Evolutionary conservation across 1,140 invertebrate genomes (phyloP), one percentile per base, ranked within the genome.

Genomic region (Helicoverpa armigera): DNA sequence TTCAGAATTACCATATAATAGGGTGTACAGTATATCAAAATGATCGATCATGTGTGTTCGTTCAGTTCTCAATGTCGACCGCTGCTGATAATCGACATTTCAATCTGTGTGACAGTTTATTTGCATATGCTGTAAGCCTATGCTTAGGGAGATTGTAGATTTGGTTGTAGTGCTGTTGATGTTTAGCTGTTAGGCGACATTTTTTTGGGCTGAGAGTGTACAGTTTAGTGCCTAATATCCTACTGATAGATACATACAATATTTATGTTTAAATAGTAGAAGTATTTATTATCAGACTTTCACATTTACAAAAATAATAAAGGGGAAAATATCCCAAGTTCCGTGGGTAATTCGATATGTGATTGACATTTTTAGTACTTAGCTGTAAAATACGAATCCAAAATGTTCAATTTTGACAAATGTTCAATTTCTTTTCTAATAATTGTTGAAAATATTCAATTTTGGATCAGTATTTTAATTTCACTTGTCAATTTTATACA

Each of bases 101-200:
- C 48, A 67, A 77, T 77, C 75, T 77, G n/a, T 56, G 61, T 77
- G 75, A 77, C 75, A 77, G 61, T 67, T 7, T 23, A 77, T 77
- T 77, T 54, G 51, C 75, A 77, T 77, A 77, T 67, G 10, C 50
- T 54, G 23, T 77, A 77, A 67, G 75, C 75, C 61, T 77, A 67
- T 23, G 29, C 23, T 53, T 67, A 35, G 35, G 61, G 75, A 54
- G 23, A 9, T 35, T 67, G 31, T 29, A 67, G 7, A 61, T 5
- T 43, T 43, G 35, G 35, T 43, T 43, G 35, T 43, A 7, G 35
- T 43, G 35, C 35, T 43, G 35, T 18, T 35, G 11, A 14, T n/a
- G 0, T 56, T 50, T 10, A n/a, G 12, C 7, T 51, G 43, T 14
- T 31, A 3, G 7, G 18, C 3, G 13, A 13, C 23, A 31, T 23